phyloP scores from a whole-genome alignment of 2,797 vertebrate genomes.

The Parauchenoglanis punctatus region DNA sequence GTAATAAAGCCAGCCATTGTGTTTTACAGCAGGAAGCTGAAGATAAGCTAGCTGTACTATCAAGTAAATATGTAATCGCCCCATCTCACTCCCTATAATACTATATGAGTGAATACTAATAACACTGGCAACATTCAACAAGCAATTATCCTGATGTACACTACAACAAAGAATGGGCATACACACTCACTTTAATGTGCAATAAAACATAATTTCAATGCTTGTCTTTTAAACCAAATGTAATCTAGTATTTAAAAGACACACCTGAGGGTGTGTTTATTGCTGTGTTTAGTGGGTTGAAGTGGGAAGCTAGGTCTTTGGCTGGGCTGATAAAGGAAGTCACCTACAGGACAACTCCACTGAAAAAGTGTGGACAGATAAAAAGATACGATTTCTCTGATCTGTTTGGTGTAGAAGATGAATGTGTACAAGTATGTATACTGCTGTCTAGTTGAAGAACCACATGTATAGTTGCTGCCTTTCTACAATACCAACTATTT shows the following conservation, averaged over 20 bases:
- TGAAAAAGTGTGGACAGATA: not conserved
- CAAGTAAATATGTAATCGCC: constrained; percentile 27
- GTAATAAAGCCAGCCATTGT: constrained; percentile 44
- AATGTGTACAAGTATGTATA: not conserved
- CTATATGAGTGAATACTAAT: constrained; percentile 12
- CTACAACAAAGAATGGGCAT: constrained; percentile 3
- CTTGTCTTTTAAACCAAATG: constrained; percentile 1
- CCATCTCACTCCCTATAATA: constrained; percentile 45
- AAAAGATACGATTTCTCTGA: not conserved
- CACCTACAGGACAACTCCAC: not conserved
- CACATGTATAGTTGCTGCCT: not conserved
- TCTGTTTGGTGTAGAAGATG: not conserved
- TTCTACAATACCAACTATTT: not conserved
- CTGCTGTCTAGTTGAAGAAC: not conserved
- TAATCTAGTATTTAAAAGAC: not conserved
- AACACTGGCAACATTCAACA: constrained; percentile 33
- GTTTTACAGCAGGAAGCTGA: constrained; percentile 26
- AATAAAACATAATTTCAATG: constrained; percentile 12
- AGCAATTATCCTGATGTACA: constrained; percentile 21
- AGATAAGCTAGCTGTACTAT: constrained; percentile 18
- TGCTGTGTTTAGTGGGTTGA: not conserved
- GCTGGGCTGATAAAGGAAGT: not conserved
- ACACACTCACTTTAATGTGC: not conserved
- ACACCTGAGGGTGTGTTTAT: not conserved
- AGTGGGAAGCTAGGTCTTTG: not conserved